Percentiles rank a stretch among this genome's conserved stretches.
phyloP scores from a whole-genome alignment of 2,888 invertebrate genomes.

The Cenopis cana region DNA sequence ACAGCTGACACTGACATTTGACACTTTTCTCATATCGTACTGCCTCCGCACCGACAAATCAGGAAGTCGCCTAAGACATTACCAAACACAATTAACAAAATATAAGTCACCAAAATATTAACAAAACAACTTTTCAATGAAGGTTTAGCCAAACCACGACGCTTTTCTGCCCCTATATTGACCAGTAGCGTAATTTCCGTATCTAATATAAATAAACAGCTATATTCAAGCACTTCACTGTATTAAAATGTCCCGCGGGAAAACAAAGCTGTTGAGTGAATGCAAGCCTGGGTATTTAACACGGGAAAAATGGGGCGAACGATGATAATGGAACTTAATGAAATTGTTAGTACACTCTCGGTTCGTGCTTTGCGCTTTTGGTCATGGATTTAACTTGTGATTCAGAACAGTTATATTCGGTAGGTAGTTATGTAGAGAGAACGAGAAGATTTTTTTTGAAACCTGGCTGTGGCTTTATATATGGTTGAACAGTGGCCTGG shows the following conservation, averaged over 20 bases:
- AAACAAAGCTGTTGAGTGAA: not conserved
- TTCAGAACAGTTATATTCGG: too few relatives aligned
- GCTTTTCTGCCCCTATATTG: not conserved
- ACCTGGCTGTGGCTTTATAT: too few relatives aligned
- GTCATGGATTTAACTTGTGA: not conserved
- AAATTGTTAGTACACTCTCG: slow-evolving; percentile 25
- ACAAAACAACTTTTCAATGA: not conserved
- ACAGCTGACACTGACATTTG: too few relatives aligned
- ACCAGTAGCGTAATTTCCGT: not conserved
- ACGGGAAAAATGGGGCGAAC: slow-evolving; percentile 15
- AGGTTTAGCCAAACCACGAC: too few relatives aligned
- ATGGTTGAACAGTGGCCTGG: too few relatives aligned
- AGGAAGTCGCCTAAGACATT: too few relatives aligned
- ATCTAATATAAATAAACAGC: slow-evolving; percentile 1
- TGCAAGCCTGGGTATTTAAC: slow-evolving; percentile 31
- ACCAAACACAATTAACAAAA: too few relatives aligned
- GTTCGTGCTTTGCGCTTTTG: slow-evolving; percentile 13
- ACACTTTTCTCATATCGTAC: too few relatives aligned
- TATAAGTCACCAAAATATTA: too few relatives aligned
- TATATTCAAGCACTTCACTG: slow-evolving; percentile 35
- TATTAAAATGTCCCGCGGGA: slow-evolving; percentile 26
- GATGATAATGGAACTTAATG: slow-evolving; percentile 38
- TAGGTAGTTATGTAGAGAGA: not conserved
- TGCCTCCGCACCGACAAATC: too few relatives aligned
- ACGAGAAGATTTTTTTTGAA: too few relatives aligned